Base-by-base conservation (phyloP, 2,888 invertebrate species). In the Epirrhoe tristata region DNA sequence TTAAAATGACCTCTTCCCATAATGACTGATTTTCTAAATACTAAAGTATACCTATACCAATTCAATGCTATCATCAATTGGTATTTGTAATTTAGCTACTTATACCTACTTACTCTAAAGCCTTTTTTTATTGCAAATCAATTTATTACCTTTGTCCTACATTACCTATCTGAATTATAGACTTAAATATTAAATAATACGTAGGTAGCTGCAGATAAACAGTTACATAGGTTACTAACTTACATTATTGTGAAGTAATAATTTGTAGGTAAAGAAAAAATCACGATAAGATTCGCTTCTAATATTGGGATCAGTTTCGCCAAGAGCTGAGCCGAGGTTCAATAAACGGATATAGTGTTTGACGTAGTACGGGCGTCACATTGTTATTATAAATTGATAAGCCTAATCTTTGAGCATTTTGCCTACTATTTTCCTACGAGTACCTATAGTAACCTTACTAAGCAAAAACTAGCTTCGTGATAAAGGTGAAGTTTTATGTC, bases 311-410 rank as follows among this genome's bases (percentile, higher is more conserved):
- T 81, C 76, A 83, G 74, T 59, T 59, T 75, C 69, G 46, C 59
- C 63, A 73, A 69, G 77, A 79, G 69, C 59, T 77, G 72, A 81
- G 75, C 78, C 65, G 65, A 77, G 74, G 81, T 84, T 84, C 81
- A 82, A 81, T 76, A 83, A 68, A 77, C 79, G 70, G 66, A 58
- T 58, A 71, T 24, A 12, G 12, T 12, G 39, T 43, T 43, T 83
- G 82, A 83, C 83, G 82, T 78, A 63, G 69, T 48, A 70, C 67
- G 54, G 70, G 74, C 80, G 82, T 81, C 78, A 76, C 62, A 58
- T 46, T 56, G 58, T 67, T 69, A 61, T 64, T 4, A 48, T 43
- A 64, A n/a, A 69, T 43, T 58, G 81, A 80, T 81, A 54, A 61
- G 61, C 48, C 48, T 24, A 58, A n/a, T 12, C 0, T 43, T 12